These are phyloP conservation scores for Mercenaria mercenaria DNA, from an alignment of 1,140 invertebrate species.

Conservation along the genomic window DNA sequence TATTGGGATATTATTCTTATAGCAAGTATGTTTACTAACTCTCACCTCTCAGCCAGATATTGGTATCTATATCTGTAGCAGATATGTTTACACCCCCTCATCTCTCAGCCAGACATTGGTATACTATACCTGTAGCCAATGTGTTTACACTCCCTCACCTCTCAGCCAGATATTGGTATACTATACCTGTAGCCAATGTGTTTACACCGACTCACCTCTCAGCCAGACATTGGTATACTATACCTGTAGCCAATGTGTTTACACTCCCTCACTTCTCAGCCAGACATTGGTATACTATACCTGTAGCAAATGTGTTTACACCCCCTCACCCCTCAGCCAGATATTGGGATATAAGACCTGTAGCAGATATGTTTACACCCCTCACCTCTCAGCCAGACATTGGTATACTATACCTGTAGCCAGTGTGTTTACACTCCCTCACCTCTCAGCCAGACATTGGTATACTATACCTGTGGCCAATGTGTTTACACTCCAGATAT, in stretches of 20 bases:
- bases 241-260: neutral
- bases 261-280: no score
- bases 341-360: conserved; percentile 27
- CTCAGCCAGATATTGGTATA: conserved; percentile 27
- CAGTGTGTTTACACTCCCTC: no score
- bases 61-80: conserved; percentile 1
- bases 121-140: conserved; percentile 21
- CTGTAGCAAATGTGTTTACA: no score
- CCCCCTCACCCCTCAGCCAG: neutral
- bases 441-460: conserved; percentile 27
- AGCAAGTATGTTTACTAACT: neutral
- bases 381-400: conserved; percentile 15
- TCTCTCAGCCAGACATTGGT: conserved; percentile 20
- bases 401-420: conserved; percentile 3
- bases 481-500: no score
- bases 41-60: conserved; percentile 14
- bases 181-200: neutral
- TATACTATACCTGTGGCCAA: conserved; percentile 17
- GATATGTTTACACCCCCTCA: no score
- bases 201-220: neutral
- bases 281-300: no score
- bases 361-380: neutral
- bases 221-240: conserved; percentile 33
- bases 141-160: neutral
- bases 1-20: conserved; percentile 34